Evolutionary conservation across 1,140 invertebrate genomes (phyloP).

Genomic region (Gonatopus flavifemur): DNA sequence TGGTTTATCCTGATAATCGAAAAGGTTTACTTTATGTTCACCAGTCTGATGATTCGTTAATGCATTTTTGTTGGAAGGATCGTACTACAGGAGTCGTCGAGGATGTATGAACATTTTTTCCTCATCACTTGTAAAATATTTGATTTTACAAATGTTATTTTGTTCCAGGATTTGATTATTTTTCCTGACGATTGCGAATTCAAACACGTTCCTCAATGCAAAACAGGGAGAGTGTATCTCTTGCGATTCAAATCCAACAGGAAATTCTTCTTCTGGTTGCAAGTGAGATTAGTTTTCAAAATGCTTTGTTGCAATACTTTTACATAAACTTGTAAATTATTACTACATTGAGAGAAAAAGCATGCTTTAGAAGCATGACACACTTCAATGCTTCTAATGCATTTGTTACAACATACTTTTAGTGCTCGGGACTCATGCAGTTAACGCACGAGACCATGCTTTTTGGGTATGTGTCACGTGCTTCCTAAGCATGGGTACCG

Average conservation of each 20-base stretch:
- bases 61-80: conserved; percentile 99
- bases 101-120: conserved; percentile 63
- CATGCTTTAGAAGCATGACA: no score
- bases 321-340: conserved; percentile 6
- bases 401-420: no score
- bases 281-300: conserved; percentile 63
- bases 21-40: conserved; percentile 94
- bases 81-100: conserved; percentile 74
- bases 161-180: conserved; percentile 88
- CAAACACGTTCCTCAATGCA: conserved; percentile 90
- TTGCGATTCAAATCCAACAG: conserved; percentile 94
- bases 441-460: no score
- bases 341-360: no score
- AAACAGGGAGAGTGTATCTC: conserved; percentile 93
- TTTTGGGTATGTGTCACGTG: no score
- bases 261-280: conserved; percentile 95
- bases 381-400: no score
- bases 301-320: not conserved
- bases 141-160: conserved; percentile 9
- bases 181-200: conserved; percentile 99
- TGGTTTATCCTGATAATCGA: conserved; percentile 92
- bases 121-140: conserved; percentile 22
- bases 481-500: no score
- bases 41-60: conserved; percentile 93
- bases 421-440: no score